A percentile compares a stretch with the other conserved stretches of the same genome.
Conservation (phyloP, 2,113 vertebrate species). For the Nettapus auritus region DNA sequence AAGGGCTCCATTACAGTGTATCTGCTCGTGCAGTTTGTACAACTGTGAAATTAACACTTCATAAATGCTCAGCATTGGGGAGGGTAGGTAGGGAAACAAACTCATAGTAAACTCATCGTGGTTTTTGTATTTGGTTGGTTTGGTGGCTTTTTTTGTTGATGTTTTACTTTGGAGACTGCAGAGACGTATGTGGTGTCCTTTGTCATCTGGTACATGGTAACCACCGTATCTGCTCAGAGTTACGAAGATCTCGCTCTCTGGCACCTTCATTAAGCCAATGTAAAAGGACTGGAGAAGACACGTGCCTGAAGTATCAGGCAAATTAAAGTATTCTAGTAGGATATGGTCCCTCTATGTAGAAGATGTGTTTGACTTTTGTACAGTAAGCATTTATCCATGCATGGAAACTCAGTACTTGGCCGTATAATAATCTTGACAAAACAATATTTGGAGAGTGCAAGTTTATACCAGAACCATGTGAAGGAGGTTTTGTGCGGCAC, state of each 20-base stretch:
- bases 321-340: background rate
- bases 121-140: no score
- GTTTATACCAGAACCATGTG: background rate
- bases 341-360: background rate
- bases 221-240: background rate
- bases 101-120: background rate
- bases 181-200: background rate
- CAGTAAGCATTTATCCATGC: background rate
- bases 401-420: background rate
- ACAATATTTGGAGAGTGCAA: accelerated
- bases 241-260: background rate
- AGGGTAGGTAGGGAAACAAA: background rate
- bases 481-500: background rate
- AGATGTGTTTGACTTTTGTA: background rate
- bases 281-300: background rate
- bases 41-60: background rate
- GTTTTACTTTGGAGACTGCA: background rate
- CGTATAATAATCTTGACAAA: background rate
- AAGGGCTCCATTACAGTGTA: background rate
- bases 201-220: background rate
- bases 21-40: background rate
- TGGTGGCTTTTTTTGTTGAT: background rate
- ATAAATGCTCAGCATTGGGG: background rate
- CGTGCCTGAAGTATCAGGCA: background rate
- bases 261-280: background rate